Percentiles rank a stretch among this genome's conserved stretches.
These are phyloP conservation scores for Euzophera pinguis DNA, from an alignment of 2,888 invertebrate species.

Conservation along the genomic window DNA sequence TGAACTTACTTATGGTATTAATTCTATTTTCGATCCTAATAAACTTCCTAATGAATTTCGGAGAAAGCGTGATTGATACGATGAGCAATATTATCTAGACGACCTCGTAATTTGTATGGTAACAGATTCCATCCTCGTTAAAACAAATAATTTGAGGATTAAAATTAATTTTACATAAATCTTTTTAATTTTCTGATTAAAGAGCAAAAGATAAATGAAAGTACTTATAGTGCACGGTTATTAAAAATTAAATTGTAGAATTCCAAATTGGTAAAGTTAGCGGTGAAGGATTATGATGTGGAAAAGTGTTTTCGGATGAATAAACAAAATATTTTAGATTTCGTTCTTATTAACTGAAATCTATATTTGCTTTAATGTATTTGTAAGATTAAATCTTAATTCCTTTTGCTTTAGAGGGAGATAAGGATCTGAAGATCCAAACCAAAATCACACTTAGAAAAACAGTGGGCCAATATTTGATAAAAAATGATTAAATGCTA, in stretches of 20 bases:
- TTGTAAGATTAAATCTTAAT: no score
- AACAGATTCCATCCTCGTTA: no score
- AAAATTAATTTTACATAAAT: no score
- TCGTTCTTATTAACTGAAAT: not conserved
- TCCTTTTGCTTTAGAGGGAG: no score
- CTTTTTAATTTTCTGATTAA: not conserved
- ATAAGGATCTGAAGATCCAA: no score
- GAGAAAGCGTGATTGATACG: not conserved
- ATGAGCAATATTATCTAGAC: not conserved
- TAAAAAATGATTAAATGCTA: no score
- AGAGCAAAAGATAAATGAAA: constrained; percentile 1
- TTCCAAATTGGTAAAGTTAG: constrained; percentile 1
- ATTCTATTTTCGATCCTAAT: not conserved
- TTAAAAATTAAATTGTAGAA: constrained; percentile 3
- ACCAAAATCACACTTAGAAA: no score
- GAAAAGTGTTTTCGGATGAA: not conserved
- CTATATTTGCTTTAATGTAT: no score
- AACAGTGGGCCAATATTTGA: no score
- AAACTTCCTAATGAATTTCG: not conserved
- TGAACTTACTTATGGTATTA: constrained; percentile 3
- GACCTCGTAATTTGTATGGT: not conserved
- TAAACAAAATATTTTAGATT: not conserved
- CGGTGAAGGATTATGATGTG: not conserved
- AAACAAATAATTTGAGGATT: no score
- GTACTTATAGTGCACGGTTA: not conserved